Conservation (phyloP, 2,113 vertebrate genomes). For the Nycticebus coucang region DNA sequence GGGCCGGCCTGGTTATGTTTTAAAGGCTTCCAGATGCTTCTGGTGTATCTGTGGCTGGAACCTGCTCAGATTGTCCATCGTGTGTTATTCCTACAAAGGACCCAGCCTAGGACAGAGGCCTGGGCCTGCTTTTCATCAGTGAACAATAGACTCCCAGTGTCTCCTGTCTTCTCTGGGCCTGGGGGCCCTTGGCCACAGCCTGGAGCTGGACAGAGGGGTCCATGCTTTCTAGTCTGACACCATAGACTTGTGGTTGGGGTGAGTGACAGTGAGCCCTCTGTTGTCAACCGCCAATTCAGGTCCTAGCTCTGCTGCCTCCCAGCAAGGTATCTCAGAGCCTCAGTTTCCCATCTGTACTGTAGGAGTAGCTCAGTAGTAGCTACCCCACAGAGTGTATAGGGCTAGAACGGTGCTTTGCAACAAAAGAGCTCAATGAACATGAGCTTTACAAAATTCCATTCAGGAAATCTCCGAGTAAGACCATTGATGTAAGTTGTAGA, state of each 20-base stretch:
- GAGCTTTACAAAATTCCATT: too few relatives aligned
- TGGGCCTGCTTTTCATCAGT: not conserved
- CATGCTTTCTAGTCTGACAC: not conserved
- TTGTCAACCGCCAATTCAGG: not conserved
- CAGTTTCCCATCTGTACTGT: not conserved
- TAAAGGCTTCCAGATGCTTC: not conserved
- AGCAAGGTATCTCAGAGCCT: not conserved
- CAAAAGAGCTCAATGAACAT: not conserved
- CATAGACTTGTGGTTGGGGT: not conserved
- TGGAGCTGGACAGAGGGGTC: not conserved
- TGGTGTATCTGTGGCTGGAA: not conserved
- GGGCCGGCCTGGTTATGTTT: not conserved
- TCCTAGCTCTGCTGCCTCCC: not conserved
- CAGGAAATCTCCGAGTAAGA: not conserved
- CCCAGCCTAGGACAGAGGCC: not conserved
- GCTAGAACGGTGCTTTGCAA: not conserved
- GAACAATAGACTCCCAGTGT: not conserved
- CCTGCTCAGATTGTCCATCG: not conserved
- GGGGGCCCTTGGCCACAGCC: not conserved
- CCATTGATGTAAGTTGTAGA: not conserved
- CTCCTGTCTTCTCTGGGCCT: not conserved
- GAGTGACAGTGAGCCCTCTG: not conserved
- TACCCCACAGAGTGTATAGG: not conserved
- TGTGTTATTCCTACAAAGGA: not conserved
- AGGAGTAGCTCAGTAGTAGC: not conserved